Conservation (phyloP, 2,888 invertebrate genomes). For the Bhutanitis thaidina region DNA sequence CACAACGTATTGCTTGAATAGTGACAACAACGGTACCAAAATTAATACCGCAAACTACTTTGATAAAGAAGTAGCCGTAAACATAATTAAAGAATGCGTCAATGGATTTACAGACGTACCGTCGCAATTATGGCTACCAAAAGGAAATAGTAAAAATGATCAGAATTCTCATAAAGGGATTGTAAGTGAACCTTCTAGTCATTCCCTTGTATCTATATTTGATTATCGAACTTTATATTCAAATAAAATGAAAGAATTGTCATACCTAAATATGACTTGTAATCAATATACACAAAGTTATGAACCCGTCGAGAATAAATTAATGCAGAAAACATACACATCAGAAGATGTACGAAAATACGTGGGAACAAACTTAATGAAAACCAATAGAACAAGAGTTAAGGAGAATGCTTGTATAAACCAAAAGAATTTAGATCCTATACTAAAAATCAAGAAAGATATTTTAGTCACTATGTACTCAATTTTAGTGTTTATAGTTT, state of each 20-base stretch:
- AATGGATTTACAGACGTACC: conserved; percentile 46
- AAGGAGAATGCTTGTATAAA: background rate
- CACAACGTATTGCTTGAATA: background rate
- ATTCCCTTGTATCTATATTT: conserved; percentile 37
- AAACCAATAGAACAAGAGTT: background rate
- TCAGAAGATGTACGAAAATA: background rate
- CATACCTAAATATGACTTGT: background rate
- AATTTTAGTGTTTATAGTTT: conserved; percentile 62
- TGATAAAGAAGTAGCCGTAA: conserved; percentile 53
- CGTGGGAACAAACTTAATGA: background rate
- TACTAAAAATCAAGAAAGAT: conserved; percentile 61
- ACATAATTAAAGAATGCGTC: conserved; percentile 33
- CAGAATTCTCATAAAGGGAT: conserved; percentile 38
- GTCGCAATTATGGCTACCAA: conserved; percentile 30
- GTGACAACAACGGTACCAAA: background rate
- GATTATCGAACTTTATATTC: conserved; percentile 33
- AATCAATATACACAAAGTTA: background rate
- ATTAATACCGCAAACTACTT: conserved; percentile 20
- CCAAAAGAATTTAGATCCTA: conserved; percentile 37
- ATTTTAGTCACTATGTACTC: conserved; percentile 67
- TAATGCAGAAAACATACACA: background rate
- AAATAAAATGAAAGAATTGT: conserved; percentile 29
- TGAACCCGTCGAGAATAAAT: background rate
- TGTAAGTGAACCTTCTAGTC: conserved; percentile 40
- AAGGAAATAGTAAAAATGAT: conserved; percentile 22